phyloP scores from a whole-genome alignment of 2,113 vertebrate genomes.

The Monarcha castaneiventris region DNA sequence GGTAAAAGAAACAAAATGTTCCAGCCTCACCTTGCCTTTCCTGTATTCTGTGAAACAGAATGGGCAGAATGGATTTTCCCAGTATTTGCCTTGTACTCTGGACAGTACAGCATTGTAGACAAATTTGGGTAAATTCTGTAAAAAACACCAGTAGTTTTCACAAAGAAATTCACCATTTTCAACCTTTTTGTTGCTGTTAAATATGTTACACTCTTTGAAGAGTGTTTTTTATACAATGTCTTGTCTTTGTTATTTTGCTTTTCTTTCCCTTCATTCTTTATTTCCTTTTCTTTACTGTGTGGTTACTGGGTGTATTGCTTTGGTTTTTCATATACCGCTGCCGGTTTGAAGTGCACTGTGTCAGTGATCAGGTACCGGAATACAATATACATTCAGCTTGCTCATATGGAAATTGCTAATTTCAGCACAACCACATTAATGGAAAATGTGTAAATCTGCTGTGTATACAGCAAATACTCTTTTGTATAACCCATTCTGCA shows the following conservation, averaged over 20 bases:
- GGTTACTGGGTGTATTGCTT: background rate
- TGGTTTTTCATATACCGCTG: background rate
- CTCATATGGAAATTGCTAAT: background rate
- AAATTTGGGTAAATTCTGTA: background rate
- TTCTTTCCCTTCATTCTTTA: background rate
- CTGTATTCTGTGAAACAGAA: background rate
- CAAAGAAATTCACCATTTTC: background rate
- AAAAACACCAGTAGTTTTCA: background rate
- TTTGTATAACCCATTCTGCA: background rate
- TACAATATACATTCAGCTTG: background rate
- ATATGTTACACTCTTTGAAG: background rate
- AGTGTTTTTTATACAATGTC: accelerated
- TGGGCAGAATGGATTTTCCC: background rate
- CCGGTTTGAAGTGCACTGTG: background rate
- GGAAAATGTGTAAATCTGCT: background rate
- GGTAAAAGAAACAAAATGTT: background rate
- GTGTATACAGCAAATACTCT: background rate
- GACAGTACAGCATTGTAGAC: background rate
- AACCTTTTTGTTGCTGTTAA: background rate
- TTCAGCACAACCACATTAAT: background rate
- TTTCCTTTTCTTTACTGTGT: background rate
- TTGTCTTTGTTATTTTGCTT: background rate
- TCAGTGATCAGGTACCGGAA: background rate
- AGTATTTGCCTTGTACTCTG: background rate
- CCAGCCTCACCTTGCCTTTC: background rate